Conservation (phyloP, 2,113 vertebrate genomes). For the Siniperca chuatsi region DNA sequence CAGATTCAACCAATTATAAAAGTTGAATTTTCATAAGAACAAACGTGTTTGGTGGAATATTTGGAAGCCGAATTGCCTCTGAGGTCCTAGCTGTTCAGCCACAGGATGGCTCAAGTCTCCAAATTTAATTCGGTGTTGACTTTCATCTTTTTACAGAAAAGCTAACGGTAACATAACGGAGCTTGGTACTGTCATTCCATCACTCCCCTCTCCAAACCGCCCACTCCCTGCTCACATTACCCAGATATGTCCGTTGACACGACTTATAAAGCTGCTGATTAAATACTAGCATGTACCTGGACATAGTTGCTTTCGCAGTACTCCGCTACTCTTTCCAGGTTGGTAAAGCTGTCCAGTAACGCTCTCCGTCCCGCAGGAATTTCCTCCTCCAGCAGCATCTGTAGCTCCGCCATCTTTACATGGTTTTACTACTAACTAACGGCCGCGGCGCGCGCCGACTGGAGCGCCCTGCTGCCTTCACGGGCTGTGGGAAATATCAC, state of each 20-base stretch:
- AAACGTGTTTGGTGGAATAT: not conserved
- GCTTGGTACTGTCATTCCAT: conserved; percentile 34
- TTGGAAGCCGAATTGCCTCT: not conserved
- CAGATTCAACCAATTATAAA: not conserved
- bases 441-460: conserved; percentile 44
- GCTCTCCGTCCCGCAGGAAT: conserved; percentile 94
- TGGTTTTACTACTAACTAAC: conserved; percentile 63
- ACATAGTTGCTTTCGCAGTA: conserved; percentile 98
- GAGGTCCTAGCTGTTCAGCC: fast-evolving
- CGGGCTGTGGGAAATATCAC: not conserved
- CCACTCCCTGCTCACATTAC: conserved; percentile 29
- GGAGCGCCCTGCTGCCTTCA: conserved; percentile 51
- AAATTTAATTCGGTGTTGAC: not conserved
- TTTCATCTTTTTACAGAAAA: not conserved
- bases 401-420: conserved; percentile 98
- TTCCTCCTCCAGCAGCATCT: conserved; percentile 97
- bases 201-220: conserved; percentile 41
- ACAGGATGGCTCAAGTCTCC: fast-evolving
- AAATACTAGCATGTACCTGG: conserved; percentile 84
- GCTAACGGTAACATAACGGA: conserved; percentile 12
- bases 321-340: conserved; percentile 93
- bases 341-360: conserved; percentile 93
- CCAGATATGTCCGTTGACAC: not conserved
- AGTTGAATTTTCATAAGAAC: conserved; percentile 9
- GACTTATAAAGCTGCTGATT: not conserved